phyloP scores from a whole-genome alignment of 2,888 invertebrate species.

The Synergus japonicus region DNA sequence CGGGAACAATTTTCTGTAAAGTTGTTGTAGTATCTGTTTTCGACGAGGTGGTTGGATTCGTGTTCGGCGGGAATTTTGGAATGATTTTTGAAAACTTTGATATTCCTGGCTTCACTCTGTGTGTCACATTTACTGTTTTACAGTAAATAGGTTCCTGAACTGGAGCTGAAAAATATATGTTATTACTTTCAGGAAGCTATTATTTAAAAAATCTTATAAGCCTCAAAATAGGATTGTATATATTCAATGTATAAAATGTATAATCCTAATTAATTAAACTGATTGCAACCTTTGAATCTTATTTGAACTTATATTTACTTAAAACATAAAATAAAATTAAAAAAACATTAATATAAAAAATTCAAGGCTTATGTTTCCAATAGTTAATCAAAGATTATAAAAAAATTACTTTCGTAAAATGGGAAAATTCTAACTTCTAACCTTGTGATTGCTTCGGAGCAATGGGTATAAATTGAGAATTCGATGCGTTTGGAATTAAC shows the following conservation, averaged over 20 bases:
- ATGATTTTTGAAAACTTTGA: background rate
- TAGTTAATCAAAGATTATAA: background rate
- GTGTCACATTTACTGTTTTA: constrained; percentile 59
- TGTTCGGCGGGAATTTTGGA: background rate
- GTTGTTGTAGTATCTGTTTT: background rate
- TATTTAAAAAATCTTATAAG: too few relatives aligned
- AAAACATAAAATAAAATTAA: background rate
- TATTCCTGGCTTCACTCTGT: constrained; percentile 22
- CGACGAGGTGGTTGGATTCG: background rate
- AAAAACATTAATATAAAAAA: background rate
- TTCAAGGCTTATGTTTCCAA: background rate
- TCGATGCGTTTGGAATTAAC: background rate
- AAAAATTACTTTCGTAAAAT: background rate
- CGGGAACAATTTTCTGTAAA: background rate
- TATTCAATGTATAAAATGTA: too few relatives aligned
- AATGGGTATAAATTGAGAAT: constrained; percentile 60
- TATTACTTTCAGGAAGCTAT: background rate
- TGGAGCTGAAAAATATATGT: background rate
- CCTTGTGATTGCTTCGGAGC: constrained; percentile 62
- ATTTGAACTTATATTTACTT: background rate
- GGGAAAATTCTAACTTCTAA: background rate
- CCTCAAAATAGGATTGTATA: too few relatives aligned
- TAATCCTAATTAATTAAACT: too few relatives aligned
- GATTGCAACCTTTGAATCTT: too few relatives aligned
- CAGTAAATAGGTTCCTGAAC: constrained; percentile 51